Evolutionary conservation across 2,797 vertebrate genomes (phyloP), one percentile per base, ranked within the genome.

Genomic region (Pterois miles): DNA sequence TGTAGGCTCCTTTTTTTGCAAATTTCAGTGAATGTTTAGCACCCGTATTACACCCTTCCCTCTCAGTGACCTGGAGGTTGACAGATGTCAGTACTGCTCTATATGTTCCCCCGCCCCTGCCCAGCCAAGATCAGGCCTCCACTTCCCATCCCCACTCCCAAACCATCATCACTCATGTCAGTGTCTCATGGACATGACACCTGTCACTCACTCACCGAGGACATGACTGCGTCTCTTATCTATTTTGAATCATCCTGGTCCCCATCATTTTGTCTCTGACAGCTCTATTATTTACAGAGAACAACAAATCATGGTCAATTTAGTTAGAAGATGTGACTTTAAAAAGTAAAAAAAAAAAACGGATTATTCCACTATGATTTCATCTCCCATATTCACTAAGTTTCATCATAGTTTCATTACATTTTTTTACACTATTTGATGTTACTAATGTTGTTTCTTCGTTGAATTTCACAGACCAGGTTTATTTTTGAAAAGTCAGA

Each of bases 101-200:
- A 58, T 85, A 83, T 36, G 60, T 77, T 86, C 71, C 59, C 78
- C 80, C 59, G 4, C 63, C 64, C 79, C 76, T 65, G 48, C 62
- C 68, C 74, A 71, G 33, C 78, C 53, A 60, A 81, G 69, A 80
- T 82, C 78, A 85, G 79, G 68, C 86, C 82, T 50, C 58, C 71
- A 73, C 81, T 65, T 76, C 56, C 58, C 48, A 62, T 86, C 91
- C 95, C 89, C 86, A 91, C 74, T 67, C 85, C 69, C 50, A 48
- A 70, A 76, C 84, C 88, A 77, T 94, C 93, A 91, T 96, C 95
- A 93, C 95, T 94, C 95, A 88, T 95, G 94, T 94, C 93, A 95
- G 94, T 93, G 95, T 96, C 93, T 96, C 95, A 93, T 93, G 56
- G 94, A 96, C 95, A 95, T 96, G 95, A 96, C 95, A 95, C 95